Percentiles rank a stretch among this genome's conserved stretches.
phyloP scores from a whole-genome alignment of 2,797 vertebrate species.

The Neopelma chrysocephalum region DNA sequence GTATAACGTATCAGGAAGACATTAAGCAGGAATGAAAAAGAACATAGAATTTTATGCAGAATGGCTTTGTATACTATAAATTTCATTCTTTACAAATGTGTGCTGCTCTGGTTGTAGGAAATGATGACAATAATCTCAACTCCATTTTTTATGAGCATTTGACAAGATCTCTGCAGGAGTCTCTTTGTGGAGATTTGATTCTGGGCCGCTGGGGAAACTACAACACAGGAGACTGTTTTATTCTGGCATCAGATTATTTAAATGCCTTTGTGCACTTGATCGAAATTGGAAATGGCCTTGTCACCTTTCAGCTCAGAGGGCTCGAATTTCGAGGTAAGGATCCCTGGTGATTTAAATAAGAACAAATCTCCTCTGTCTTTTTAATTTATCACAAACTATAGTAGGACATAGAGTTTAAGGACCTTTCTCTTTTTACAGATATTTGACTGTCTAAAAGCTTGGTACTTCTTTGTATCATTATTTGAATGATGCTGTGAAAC shows the following conservation, averaged over 20 bases:
- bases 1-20: neutral
- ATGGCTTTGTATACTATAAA: neutral
- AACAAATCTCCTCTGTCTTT: neutral
- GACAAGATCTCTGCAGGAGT: constrained; percentile 92
- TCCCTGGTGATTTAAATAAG: neutral
- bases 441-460: neutral
- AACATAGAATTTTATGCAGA: neutral
- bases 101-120: constrained; percentile 77
- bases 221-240: constrained; percentile 82
- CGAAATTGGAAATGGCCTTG: constrained; percentile 87
- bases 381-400: neutral
- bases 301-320: constrained; percentile 88
- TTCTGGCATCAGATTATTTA: constrained; percentile 84
- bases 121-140: constrained; percentile 95
- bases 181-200: constrained; percentile 91
- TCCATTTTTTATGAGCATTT: constrained; percentile 97
- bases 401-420: neutral
- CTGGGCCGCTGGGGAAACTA: constrained; percentile 97
- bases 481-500: neutral
- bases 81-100: neutral
- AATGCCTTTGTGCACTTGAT: constrained; percentile 89
- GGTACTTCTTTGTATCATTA: neutral
- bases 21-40: neutral
- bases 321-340: constrained; percentile 87
- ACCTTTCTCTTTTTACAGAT: neutral